Evolutionary conservation across 2,888 invertebrate species (phyloP).

Genomic region (Drosophila multiciliata): DNA sequence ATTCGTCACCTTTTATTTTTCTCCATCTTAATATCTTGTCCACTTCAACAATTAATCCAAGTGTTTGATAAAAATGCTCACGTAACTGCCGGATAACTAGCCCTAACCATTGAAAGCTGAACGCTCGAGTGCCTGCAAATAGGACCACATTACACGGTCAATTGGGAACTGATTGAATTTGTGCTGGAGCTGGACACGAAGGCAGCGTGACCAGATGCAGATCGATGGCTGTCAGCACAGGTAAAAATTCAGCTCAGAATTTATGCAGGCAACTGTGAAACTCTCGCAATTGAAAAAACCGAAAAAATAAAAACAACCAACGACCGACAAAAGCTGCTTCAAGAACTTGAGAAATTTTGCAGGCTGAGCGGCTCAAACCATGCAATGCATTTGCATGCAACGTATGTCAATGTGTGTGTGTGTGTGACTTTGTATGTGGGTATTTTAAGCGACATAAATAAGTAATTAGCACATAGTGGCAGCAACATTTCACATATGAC

Average conservation of each 20-base stretch:
- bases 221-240: constrained; percentile 39
- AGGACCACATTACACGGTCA: constrained; percentile 70
- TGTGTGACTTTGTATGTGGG: constrained; percentile 8
- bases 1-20: not conserved
- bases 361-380: constrained; percentile 33
- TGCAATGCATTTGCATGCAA: constrained; percentile 33
- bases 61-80: constrained; percentile 25
- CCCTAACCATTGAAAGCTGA: constrained; percentile 20
- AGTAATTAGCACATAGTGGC: constrained; percentile 75
- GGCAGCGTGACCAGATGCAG: constrained; percentile 33
- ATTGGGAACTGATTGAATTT: constrained; percentile 76
- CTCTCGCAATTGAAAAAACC: not conserved
- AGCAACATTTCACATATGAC: constrained; percentile 44
- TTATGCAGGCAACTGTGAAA: constrained; percentile 5
- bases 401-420: not conserved
- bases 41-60: not conserved
- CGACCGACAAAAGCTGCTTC: constrained; percentile 13
- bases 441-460: constrained; percentile 67
- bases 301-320: constrained; percentile 10
- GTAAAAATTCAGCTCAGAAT: constrained; percentile 43
- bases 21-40: not conserved
- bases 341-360: constrained; percentile 37
- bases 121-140: constrained; percentile 26
- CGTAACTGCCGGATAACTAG: constrained; percentile 58
- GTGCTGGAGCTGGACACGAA: constrained; percentile 35